Evolutionary conservation across 2,888 invertebrate genomes (phyloP).

Genomic region (Trichopoda pennipes): DNA sequence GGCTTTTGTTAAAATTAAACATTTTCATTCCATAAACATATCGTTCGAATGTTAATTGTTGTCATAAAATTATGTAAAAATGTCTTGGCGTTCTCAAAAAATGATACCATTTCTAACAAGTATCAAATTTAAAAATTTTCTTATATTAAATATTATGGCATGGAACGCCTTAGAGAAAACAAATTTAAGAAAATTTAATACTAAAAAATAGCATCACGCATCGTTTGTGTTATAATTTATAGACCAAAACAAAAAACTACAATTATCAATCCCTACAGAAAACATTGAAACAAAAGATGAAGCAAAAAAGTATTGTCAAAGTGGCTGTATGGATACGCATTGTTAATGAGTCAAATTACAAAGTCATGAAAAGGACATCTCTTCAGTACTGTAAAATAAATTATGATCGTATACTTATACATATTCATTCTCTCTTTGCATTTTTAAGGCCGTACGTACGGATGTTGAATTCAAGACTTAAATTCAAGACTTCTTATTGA

Average conservation of each 20-base stretch:
- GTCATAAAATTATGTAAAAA: no score
- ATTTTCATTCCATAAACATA: no score
- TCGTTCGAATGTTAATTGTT: no score
- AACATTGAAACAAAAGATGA: background rate
- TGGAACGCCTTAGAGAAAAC: background rate
- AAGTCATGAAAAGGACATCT: conserved; percentile 10
- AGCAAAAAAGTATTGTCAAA: conserved; percentile 41
- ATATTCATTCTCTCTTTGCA: background rate
- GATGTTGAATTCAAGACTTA: no score
- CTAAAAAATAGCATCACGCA: conserved; percentile 71
- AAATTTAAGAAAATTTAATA: conserved; percentile 20
- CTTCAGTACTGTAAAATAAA: background rate
- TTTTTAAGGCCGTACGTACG: no score
- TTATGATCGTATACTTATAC: background rate
- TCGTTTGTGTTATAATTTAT: conserved; percentile 79
- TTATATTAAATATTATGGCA: background rate
- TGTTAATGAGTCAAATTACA: conserved; percentile 79
- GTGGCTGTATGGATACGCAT: conserved; percentile 67
- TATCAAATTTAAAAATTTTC: background rate
- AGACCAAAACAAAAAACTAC: conserved; percentile 70
- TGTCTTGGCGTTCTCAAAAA: no score
- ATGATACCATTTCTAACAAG: background rate
- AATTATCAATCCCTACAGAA: conserved; percentile 49
- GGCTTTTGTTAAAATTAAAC: no score
- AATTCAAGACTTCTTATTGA: no score